Conservation (phyloP, 2,113 vertebrate genomes). For the Siniperca knerii region DNA sequence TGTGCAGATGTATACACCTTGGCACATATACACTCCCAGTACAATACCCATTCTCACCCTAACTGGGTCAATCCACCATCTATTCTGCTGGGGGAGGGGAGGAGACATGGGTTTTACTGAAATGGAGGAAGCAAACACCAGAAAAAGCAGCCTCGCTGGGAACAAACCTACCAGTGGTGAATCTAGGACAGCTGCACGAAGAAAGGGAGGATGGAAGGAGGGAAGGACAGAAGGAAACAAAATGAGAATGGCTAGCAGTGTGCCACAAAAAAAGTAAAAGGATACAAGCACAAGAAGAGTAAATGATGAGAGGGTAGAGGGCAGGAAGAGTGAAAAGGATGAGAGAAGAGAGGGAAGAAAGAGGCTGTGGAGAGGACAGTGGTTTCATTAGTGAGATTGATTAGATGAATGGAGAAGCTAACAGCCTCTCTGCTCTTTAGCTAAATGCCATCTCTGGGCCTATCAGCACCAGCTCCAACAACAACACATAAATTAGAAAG, state of each 20-base stretch:
- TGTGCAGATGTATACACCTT: constrained; percentile 43
- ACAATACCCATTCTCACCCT: constrained; percentile 70
- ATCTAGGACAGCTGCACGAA: constrained; percentile 57
- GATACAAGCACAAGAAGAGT: constrained; percentile 44
- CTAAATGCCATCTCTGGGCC: constrained; percentile 85
- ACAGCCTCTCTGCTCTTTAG: constrained; percentile 85
- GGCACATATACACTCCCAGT: constrained; percentile 45
- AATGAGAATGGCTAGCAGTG: constrained; percentile 5
- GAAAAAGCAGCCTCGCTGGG: constrained; percentile 59
- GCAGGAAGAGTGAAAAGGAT: constrained; percentile 38
- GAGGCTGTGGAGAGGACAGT: constrained; percentile 74
- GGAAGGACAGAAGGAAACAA: constrained; percentile 5
- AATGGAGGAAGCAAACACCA: constrained; percentile 61
- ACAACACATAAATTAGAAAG: constrained; percentile 80
- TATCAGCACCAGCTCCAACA: constrained; percentile 77
- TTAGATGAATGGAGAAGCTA: constrained; percentile 84
- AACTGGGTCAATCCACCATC: constrained; percentile 79
- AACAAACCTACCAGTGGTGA: constrained; percentile 50
- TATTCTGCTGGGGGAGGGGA: constrained; percentile 57
- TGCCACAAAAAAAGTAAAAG: constrained; percentile 27
- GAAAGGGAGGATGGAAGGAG: constrained; percentile 31
- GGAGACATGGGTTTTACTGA: constrained; percentile 52
- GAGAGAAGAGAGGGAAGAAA: constrained; percentile 54
- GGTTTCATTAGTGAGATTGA: constrained; percentile 85
- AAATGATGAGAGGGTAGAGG: constrained; percentile 69